Evolutionary conservation across 2,888 invertebrate genomes (phyloP).

Genomic region (Pristionchus japonicus): DNA sequence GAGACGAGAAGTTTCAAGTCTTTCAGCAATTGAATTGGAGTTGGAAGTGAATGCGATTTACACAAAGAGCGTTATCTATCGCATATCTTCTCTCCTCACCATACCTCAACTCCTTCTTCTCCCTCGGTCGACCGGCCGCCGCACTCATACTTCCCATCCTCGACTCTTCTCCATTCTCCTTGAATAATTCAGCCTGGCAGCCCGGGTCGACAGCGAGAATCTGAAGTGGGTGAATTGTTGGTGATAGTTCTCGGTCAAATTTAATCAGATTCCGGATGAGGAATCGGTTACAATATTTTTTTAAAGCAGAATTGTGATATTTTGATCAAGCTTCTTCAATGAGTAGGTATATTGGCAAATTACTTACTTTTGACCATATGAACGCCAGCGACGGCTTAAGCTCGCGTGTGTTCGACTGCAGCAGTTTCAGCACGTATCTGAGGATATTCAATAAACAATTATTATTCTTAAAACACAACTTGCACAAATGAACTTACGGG

Average conservation of each 20-base stretch:
- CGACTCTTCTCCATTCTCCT: conserved; percentile 57
- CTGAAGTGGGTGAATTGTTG: background rate
- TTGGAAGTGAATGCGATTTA: no score
- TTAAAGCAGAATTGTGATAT: no score
- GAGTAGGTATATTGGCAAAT: no score
- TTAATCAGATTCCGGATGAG: no score
- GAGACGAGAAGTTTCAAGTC: background rate
- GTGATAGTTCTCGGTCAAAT: no score
- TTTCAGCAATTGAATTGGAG: background rate
- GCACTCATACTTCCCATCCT: conserved; percentile 18
- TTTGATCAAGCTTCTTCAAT: no score
- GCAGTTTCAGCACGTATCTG: conserved; percentile 83
- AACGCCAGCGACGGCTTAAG: conserved; percentile 92
- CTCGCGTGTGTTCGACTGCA: conserved; percentile 86
- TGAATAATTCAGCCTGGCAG: conserved; percentile 88
- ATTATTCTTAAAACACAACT: background rate
- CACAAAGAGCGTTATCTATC: no score
- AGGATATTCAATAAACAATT: background rate
- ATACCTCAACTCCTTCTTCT: conserved; percentile 48
- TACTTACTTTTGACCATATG: conserved; percentile 90
- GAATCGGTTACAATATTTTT: no score
- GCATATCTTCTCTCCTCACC: no score
- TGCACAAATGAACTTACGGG: conserved; percentile 88
- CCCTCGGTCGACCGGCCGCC: background rate
- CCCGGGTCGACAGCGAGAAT: conserved; percentile 93